phyloP scores from a whole-genome alignment of 2,888 invertebrate species.

The Augochlorella aurata region DNA sequence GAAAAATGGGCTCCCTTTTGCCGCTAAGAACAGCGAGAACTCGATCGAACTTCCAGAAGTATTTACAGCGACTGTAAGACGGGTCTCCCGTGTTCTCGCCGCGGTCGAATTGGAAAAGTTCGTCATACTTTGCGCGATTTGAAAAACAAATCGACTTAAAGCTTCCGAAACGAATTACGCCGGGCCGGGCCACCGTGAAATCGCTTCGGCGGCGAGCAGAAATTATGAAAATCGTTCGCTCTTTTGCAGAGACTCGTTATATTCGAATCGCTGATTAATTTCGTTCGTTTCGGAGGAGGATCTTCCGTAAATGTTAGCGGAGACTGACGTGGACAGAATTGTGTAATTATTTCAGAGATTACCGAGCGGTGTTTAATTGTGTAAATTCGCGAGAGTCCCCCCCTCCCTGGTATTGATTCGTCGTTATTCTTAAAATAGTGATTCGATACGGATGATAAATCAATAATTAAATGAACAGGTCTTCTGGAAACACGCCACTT shows the following conservation, averaged over 20 bases:
- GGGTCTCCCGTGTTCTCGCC: background rate
- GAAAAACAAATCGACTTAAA: constrained; percentile 7
- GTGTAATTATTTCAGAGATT: background rate
- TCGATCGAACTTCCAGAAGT: constrained; percentile 4
- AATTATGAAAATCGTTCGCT: background rate
- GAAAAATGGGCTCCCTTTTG: background rate
- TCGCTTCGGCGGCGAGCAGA: background rate
- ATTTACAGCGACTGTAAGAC: background rate
- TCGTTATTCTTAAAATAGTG: background rate
- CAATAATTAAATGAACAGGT: background rate
- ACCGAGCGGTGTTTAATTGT: background rate
- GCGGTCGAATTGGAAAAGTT: constrained; percentile 5
- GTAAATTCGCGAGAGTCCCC: background rate
- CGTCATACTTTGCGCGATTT: background rate
- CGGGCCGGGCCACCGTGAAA: background rate
- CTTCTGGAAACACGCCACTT: background rate
- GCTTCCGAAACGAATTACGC: background rate
- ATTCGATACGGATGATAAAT: background rate
- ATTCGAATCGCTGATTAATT: background rate
- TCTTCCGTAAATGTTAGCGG: background rate
- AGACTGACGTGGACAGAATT: background rate
- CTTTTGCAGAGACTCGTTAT: background rate
- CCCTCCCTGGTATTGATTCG: background rate
- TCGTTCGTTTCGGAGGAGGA: background rate
- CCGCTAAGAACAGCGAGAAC: background rate